These are phyloP conservation scores for Acanthornis magna DNA, from an alignment of 2,797 vertebrate genomes.

Conservation along the genomic window DNA sequence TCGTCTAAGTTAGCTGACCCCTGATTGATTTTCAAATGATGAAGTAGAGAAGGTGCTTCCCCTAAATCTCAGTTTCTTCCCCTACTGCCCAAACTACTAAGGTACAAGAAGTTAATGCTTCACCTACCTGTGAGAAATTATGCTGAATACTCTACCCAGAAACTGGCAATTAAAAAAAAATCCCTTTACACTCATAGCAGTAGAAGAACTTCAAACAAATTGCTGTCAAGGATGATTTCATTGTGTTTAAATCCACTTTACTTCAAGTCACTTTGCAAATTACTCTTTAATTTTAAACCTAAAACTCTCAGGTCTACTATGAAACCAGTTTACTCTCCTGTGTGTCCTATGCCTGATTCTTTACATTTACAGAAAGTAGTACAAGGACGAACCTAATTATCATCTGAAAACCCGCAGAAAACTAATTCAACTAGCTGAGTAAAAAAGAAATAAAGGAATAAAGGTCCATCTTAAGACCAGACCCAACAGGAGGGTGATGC, in stretches of 20 bases:
- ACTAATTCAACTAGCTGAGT: neutral
- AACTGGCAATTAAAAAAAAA: constrained; percentile 46
- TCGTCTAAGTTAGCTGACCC: neutral
- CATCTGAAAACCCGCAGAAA: neutral
- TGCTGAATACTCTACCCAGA: constrained; percentile 30
- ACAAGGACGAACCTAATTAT: neutral
- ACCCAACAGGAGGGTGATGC: neutral
- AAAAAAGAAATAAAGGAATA: neutral
- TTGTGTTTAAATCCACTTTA: constrained; percentile 35
- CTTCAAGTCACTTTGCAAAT: constrained; percentile 47
- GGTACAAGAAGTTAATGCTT: constrained; percentile 14
- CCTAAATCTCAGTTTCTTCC: neutral
- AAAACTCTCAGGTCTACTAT: neutral
- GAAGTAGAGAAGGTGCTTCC: neutral
- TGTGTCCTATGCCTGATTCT: neutral
- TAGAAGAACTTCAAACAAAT: constrained; percentile 44
- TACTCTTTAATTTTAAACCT: constrained; percentile 28
- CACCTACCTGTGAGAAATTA: constrained; percentile 50
- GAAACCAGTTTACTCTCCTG: neutral
- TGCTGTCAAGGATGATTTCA: constrained; percentile 53
- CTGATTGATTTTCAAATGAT: neutral
- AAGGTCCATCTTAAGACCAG: neutral
- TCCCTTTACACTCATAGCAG: constrained; percentile 60
- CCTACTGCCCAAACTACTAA: neutral
- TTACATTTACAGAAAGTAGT: neutral